Conservation (phyloP, 2,797 vertebrate species). For the Lates japonicus region DNA sequence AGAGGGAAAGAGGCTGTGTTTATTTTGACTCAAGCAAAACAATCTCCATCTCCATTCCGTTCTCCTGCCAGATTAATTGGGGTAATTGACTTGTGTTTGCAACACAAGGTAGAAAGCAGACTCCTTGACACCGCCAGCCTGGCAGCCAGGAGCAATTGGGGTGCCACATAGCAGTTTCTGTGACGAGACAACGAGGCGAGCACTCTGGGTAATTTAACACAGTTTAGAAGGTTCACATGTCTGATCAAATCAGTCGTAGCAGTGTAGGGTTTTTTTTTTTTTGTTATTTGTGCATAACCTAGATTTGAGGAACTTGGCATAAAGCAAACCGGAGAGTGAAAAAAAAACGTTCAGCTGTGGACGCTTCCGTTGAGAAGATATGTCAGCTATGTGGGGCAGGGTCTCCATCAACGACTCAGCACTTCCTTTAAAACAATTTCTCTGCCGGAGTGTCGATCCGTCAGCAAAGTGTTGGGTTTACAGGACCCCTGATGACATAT, state of each 20-base stretch:
- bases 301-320: constrained; percentile 39
- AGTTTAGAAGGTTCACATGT: constrained; percentile 57
- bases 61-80: constrained; percentile 79
- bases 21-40: constrained; percentile 81
- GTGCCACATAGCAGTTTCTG: constrained; percentile 67
- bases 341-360: constrained; percentile 15
- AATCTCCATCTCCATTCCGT: constrained; percentile 77
- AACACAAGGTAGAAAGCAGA: constrained; percentile 71
- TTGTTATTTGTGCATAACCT: constrained; percentile 22
- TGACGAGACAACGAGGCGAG: constrained; percentile 75
- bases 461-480: constrained; percentile 76
- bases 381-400: constrained; percentile 61
- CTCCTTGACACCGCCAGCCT: constrained; percentile 69
- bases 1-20: constrained; percentile 68
- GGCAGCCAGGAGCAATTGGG: constrained; percentile 80
- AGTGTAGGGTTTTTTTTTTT: constrained; percentile 2
- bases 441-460: constrained; percentile 66
- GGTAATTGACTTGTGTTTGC: constrained; percentile 77
- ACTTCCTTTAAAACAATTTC: constrained; percentile 77
- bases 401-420: constrained; percentile 73
- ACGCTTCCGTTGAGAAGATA: constrained; percentile 53
- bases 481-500: constrained; percentile 76
- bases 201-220: constrained; percentile 77
- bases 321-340: constrained; percentile 8
- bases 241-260: constrained; percentile 62